phyloP scores from a whole-genome alignment of 2,797 vertebrate species.

The Danio albolineatus region DNA sequence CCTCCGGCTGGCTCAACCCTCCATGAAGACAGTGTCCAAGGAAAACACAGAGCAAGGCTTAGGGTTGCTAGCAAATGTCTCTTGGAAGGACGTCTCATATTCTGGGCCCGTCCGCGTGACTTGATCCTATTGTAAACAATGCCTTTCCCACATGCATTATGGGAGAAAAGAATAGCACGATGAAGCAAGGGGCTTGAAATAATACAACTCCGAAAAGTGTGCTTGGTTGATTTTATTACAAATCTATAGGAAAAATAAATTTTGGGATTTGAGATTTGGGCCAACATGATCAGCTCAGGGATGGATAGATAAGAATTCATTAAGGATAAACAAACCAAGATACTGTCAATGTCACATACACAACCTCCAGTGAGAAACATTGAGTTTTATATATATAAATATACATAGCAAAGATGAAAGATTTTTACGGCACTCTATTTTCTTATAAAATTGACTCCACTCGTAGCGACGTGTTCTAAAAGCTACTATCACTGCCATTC shows the following conservation, averaged over 20 bases:
- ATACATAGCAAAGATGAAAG: slow-evolving; percentile 25
- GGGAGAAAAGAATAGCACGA: slow-evolving; percentile 62
- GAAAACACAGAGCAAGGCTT: slow-evolving; percentile 74
- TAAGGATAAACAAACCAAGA: slow-evolving; percentile 26
- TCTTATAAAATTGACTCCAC: slow-evolving; percentile 68
- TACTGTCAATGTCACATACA: slow-evolving; percentile 32
- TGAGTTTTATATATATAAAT: slow-evolving; percentile 23
- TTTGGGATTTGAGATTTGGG: slow-evolving; percentile 34
- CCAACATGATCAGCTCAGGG: slow-evolving; percentile 55
- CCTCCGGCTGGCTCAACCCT: slow-evolving; percentile 64
- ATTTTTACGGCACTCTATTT: slow-evolving; percentile 76
- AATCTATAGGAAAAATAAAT: slow-evolving; percentile 1
- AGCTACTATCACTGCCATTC: slow-evolving; percentile 82
- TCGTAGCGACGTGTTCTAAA: slow-evolving; percentile 69
- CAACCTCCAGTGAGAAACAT: slow-evolving; percentile 33
- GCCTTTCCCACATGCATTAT: slow-evolving; percentile 71
- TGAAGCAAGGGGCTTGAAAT: slow-evolving; percentile 16
- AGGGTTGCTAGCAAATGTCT: slow-evolving; percentile 69
- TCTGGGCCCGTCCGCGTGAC: slow-evolving; percentile 59
- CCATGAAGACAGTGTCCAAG: slow-evolving; percentile 70
- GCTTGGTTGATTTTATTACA: background rate
- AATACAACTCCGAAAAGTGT: slow-evolving; percentile 5
- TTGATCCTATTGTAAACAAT: slow-evolving; percentile 72
- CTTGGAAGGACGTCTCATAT: slow-evolving; percentile 69
- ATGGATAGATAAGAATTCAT: slow-evolving; percentile 42